Evolutionary conservation across 2,888 invertebrate species (phyloP).

Genomic region (Lamellibrachia columna): DNA sequence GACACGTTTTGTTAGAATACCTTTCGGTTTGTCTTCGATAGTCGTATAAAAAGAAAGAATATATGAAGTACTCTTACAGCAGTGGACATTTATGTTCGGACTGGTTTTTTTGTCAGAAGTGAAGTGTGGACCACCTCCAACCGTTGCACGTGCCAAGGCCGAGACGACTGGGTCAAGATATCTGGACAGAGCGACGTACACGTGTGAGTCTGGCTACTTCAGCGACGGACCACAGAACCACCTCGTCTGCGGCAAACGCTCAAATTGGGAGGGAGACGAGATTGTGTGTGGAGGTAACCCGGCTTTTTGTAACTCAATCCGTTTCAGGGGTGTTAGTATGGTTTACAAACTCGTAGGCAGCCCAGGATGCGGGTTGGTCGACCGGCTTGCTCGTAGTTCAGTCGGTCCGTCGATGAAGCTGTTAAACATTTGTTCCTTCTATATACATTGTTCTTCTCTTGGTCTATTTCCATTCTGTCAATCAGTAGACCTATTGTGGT

Average conservation of each 20-base stretch:
- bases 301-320: not conserved
- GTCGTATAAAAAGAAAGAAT: not conserved
- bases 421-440: too few relatives aligned
- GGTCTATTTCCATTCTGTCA: too few relatives aligned
- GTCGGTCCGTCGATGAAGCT: too few relatives aligned
- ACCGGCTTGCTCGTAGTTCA: too few relatives aligned
- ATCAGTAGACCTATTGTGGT: too few relatives aligned
- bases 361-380: too few relatives aligned
- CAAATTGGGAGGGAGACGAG: not conserved
- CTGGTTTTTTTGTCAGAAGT: not conserved
- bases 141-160: not conserved
- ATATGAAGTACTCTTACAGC: not conserved
- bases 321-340: too few relatives aligned
- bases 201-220: not conserved
- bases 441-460: too few relatives aligned
- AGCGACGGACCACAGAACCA: not conserved
- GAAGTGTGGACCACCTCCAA: not conserved
- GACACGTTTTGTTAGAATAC: not conserved
- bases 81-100: not conserved
- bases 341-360: too few relatives aligned
- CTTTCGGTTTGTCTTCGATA: not conserved
- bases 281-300: not conserved
- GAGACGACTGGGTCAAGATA: not conserved
- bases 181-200: not conserved
- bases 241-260: not conserved